These are phyloP conservation scores for Pemphigus obesinymphae DNA, from an alignment of 1,140 invertebrate species.

Conservation along the genomic window DNA sequence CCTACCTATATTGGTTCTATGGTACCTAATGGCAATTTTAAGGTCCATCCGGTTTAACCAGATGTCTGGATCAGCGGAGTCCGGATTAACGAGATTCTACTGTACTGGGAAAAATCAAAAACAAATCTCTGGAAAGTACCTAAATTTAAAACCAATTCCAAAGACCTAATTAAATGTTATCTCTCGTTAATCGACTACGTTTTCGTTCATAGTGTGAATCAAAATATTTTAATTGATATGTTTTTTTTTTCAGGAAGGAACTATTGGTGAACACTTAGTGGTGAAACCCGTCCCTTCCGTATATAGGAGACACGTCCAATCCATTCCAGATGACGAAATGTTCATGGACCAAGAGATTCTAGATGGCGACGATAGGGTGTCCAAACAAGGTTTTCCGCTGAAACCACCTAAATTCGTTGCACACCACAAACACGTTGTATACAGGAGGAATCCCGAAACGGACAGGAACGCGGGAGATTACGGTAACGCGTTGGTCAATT, in stretches of 20 bases:
- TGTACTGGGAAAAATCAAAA: no score
- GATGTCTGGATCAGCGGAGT: no score
- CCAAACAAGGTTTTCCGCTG: slow-evolving; percentile 54
- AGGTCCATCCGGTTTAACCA: no score
- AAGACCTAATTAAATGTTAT: no score
- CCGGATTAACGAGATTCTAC: no score
- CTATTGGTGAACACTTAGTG: slow-evolving; percentile 80
- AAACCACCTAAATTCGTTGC: slow-evolving; percentile 43
- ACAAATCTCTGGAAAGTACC: no score
- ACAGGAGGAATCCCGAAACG: slow-evolving; percentile 56
- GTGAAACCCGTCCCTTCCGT: slow-evolving; percentile 75
- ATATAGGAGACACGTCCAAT: slow-evolving; percentile 53
- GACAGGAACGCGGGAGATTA: slow-evolving; percentile 65
- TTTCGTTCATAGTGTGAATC: no score
- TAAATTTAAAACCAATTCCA: no score
- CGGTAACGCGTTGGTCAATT: slow-evolving; percentile 54
- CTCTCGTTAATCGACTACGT: no score
- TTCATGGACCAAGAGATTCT: slow-evolving; percentile 61
- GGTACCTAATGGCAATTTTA: no score
- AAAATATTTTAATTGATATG: no score
- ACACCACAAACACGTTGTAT: slow-evolving; percentile 58
- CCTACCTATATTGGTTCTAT: no score
- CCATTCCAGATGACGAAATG: slow-evolving; percentile 69
- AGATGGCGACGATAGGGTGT: slow-evolving; percentile 54
- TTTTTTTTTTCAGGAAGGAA: slow-evolving; percentile 69